These are phyloP conservation scores for Acanthosepion pharaonis DNA, from an alignment of 2,888 invertebrate species.

Conservation along the genomic window DNA sequence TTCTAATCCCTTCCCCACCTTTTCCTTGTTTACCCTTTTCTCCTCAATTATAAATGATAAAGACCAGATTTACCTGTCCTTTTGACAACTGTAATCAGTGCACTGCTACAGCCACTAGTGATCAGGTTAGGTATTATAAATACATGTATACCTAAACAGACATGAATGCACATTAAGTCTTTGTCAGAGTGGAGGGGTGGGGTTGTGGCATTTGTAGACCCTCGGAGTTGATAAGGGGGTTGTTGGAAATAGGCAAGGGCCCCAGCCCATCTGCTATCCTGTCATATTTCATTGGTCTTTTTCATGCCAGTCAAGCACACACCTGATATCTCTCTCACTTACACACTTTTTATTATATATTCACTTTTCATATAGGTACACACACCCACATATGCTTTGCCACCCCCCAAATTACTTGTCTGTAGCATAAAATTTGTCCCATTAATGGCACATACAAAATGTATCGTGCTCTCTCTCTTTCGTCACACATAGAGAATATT, in stretches of 20 bases:
- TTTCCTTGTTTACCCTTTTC: neutral
- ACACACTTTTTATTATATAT: too few species aligned
- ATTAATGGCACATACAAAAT: too few species aligned
- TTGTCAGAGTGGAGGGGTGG: neutral
- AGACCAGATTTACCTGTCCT: conserved; percentile 18
- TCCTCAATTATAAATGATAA: neutral
- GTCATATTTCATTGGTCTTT: neutral
- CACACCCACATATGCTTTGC: too few species aligned
- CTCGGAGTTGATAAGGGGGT: neutral
- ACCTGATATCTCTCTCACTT: neutral
- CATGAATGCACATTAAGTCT: conserved; percentile 9
- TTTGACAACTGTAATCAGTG: neutral
- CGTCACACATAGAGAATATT: too few species aligned
- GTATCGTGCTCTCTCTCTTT: too few species aligned
- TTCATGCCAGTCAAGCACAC: neutral
- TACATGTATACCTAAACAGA: conserved; percentile 33
- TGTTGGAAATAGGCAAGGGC: neutral
- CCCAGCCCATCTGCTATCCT: neutral
- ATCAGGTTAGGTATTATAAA: neutral
- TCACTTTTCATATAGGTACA: too few species aligned
- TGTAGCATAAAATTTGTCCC: too few species aligned
- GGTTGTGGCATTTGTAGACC: neutral
- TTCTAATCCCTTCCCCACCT: neutral
- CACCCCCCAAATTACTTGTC: too few species aligned
- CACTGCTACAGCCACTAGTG: neutral